phyloP scores from a whole-genome alignment of 2,888 invertebrate species.

The Perizoma flavofasciatum region DNA sequence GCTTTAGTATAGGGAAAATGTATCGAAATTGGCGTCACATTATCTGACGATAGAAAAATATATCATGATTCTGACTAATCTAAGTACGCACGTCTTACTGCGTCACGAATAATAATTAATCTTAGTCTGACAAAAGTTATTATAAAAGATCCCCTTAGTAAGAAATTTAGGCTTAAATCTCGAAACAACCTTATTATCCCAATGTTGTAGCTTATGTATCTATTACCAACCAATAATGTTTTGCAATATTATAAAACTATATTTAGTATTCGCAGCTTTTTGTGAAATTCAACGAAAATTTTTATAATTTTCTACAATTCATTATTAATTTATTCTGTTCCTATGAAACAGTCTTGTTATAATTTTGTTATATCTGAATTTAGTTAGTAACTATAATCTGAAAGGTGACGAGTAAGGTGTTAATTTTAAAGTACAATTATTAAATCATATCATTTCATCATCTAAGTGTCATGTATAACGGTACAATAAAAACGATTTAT shows the following conservation, averaged over 20 bases:
- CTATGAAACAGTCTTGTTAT: constrained; percentile 49
- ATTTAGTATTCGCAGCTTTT: constrained; percentile 56
- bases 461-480: constrained; percentile 49
- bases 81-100: too few species aligned
- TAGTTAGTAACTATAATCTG: constrained; percentile 11
- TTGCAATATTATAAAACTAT: constrained; percentile 8
- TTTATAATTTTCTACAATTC: constrained; percentile 35
- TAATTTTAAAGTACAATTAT: constrained; percentile 55
- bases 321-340: constrained; percentile 46
- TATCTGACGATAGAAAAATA: constrained; percentile 5
- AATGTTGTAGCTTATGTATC: constrained; percentile 47
- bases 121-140: neutral
- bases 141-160: constrained; percentile 35
- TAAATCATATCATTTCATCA: constrained; percentile 60
- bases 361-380: constrained; percentile 14
- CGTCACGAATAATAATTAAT: neutral
- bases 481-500: constrained; percentile 63
- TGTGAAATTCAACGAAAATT: constrained; percentile 69
- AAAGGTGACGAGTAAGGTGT: constrained; percentile 15
- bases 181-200: constrained; percentile 42
- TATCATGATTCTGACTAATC: constrained; percentile 18
- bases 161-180: constrained; percentile 31
- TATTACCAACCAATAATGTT: constrained; percentile 11
- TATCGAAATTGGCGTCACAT: constrained; percentile 15
- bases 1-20: constrained; percentile 27